Evolutionary conservation across 2,113 vertebrate species (phyloP), one percentile per base, ranked within the genome.

Genomic region (Microcebus griseorufus): DNA sequence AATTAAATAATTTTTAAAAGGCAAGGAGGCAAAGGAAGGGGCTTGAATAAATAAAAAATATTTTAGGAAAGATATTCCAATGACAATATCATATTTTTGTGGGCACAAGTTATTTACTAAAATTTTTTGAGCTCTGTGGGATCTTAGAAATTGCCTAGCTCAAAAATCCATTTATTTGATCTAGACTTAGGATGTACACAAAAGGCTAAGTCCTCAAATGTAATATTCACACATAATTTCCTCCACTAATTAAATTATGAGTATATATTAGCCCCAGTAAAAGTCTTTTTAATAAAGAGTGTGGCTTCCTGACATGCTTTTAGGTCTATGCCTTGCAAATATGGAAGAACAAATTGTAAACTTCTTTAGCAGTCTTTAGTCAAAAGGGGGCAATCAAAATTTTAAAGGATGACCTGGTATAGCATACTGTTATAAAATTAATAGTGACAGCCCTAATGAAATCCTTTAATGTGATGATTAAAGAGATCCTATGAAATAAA

Each of bases 391-490:
- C 84, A 96, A 95, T 97, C 96, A 90, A 55, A 97, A 93, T 91
- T 98, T 82, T 93, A 94, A 93, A 97, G 96, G 34, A 87, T 94
- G 60, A 87, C 90, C 91, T 82, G 55, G 80, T 89, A 88, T n/a
- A 88, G 53, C 84, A 88, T 60, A 72, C 65, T 72, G 81, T 37
- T 93, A 83, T 60, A 94, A 97, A 96, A 97, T 97, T 90, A 97
- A 96, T 48, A 92, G 76, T 39, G 95, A 85, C 83, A 94, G 45
- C 34, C 17, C 53, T 95, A 83, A 85, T 88, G 88, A 94, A 96
- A 85, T 92, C 53, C 29, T 83, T 96, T 92, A 92, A 92, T 70
- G 60, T 27, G 70, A 88, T 64, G 65, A 95, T 96, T 95, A 67
- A 95, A 94, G 95, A 51, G 80, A 84, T 51, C 88, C 34, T 81